Percentiles rank a stretch among this genome's conserved stretches.
Conservation (phyloP, 2,113 vertebrate genomes). For the Menura novaehollandiae region DNA sequence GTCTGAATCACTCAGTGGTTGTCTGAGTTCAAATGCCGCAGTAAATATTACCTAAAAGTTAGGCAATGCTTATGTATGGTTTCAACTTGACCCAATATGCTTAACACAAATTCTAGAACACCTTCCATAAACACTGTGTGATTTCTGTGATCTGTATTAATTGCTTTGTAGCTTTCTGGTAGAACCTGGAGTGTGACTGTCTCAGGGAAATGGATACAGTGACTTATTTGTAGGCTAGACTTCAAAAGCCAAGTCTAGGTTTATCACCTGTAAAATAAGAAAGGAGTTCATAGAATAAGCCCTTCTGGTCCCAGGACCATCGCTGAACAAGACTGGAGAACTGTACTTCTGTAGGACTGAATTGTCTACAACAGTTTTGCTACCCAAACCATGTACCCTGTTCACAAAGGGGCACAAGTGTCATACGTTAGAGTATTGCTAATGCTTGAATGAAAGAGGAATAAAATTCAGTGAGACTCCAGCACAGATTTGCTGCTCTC, state of each 20-base stretch:
- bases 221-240: background rate
- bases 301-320: background rate
- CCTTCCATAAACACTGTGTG: accelerated
- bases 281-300: background rate
- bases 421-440: background rate
- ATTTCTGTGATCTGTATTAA: background rate
- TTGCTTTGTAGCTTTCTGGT: background rate
- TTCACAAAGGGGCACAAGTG: accelerated
- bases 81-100: background rate
- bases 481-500: background rate
- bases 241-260: background rate
- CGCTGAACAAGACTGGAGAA: background rate
- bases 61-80: background rate
- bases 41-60: background rate
- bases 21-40: background rate
- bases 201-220: background rate
- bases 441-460: background rate
- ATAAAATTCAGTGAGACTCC: background rate
- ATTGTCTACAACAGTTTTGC: background rate
- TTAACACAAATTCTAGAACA: background rate
- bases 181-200: background rate
- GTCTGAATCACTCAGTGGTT: background rate
- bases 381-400: background rate
- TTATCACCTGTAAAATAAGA: background rate
- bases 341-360: background rate